Conservation (phyloP, 1,140 invertebrate species). For the Tetranychus urticae region DNA sequence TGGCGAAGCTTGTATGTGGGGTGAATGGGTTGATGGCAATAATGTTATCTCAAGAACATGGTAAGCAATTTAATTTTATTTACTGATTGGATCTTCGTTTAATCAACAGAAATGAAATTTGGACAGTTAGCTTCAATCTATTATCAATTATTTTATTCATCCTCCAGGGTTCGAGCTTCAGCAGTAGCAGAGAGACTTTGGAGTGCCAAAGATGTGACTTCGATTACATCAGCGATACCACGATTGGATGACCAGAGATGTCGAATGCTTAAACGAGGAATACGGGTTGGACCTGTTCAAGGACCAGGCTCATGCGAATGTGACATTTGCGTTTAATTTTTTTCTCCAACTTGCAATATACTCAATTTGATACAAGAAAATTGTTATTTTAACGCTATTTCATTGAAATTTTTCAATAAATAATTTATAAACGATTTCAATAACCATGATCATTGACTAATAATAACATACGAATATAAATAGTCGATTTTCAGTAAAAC, state of each 20-base stretch:
- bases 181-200: constrained; percentile 65
- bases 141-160: background rate
- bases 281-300: constrained; percentile 37
- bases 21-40: constrained; percentile 20
- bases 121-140: too few species aligned
- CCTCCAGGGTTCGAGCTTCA: constrained; percentile 32
- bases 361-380: too few species aligned
- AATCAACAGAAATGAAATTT: too few species aligned
- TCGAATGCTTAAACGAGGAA: constrained; percentile 17
- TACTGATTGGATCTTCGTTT: too few species aligned
- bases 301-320: constrained; percentile 16
- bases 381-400: too few species aligned
- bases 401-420: too few species aligned
- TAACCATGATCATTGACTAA: too few species aligned
- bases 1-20: constrained; percentile 21
- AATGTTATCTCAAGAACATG: constrained; percentile 14
- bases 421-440: too few species aligned
- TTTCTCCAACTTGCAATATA: too few species aligned
- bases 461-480: too few species aligned
- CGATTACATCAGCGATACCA: background rate
- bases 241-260: background rate
- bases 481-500: too few species aligned
- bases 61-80: constrained; percentile 16
- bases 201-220: constrained; percentile 18
- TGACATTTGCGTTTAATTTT: constrained; percentile 10